Base-by-base conservation (phyloP, 1,140 invertebrate genomes). In the Nymphalis io region DNA sequence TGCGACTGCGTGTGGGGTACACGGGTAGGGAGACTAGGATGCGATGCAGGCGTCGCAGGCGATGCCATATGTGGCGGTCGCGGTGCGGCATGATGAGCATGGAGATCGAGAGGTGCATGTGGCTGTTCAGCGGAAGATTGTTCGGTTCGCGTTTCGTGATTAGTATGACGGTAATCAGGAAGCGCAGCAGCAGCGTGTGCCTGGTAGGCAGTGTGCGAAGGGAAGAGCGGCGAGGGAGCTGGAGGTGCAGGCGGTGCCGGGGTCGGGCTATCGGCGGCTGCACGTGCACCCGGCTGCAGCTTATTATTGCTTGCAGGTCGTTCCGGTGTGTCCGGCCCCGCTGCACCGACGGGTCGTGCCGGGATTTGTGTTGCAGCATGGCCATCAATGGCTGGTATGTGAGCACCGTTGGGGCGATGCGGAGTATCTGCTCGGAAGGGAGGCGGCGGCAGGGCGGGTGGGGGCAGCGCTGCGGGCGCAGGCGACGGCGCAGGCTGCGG, bases 121-220 rank as follows among this genome's bases (percentile, higher is more conserved):
- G 82, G 80, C 75, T 88, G 75, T 72, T 92, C 75, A 73, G 84
- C 64, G 33, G 88, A 79, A 33, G 82, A 68, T 33, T 87, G 81
- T 57, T 86, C 73, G 77, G 89, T 84, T 90, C 92, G 77, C 93
- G 93, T 93, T 73, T 93, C 93, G 82, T 93, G 93, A 77, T 93
- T 93, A 16, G 87, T 90, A 62, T 87, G 88, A 0, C 87, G 81
- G 74, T 85, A 90, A 74, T 90, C 88, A 16, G 92, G 92, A 59
- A 94, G 92, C 84, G 94, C 94, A 79, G 94, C 93, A 90, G 95
- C 94, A 87, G 95, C 94, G 89, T 95, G 95, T 85, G 95, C 94
- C 82, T 94, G 94, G 93, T 96, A 95, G 74, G 95, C 95, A 82
- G 93, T 85, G 81, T 82, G 91, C 79, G 77, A 85, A 46, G 83